These are phyloP conservation scores for Drosophila setosimentum DNA, from an alignment of 2,888 invertebrate species.

Conservation along the genomic window DNA sequence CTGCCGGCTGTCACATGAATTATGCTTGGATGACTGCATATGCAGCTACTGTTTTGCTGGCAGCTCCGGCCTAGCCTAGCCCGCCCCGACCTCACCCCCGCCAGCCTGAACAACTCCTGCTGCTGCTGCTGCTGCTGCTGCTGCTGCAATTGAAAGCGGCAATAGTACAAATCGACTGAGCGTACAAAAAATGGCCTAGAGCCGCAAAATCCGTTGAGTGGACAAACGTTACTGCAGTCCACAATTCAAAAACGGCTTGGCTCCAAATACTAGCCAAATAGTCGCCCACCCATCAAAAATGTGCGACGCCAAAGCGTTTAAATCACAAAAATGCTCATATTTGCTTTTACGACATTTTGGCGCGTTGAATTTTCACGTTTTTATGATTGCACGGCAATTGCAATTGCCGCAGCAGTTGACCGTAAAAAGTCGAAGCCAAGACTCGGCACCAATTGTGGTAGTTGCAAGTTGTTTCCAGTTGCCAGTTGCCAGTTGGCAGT, in stretches of 20 bases:
- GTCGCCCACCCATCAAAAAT: not conserved
- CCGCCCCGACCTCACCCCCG: not conserved
- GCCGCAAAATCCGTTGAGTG: constrained; percentile 36
- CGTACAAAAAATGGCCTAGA: constrained; percentile 35
- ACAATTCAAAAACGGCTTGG: constrained; percentile 61
- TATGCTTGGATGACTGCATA: constrained; percentile 65
- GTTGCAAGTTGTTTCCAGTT: constrained; percentile 3
- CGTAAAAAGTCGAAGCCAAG: constrained; percentile 5
- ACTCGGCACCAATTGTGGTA: not conserved
- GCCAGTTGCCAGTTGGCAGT: constrained; percentile 30
- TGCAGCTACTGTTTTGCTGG: constrained; percentile 28
- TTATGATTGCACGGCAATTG: constrained; percentile 56
- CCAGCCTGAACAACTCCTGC: not conserved
- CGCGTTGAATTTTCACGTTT: constrained; percentile 54
- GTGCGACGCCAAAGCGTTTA: constrained; percentile 59
- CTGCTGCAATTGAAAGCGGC: constrained; percentile 9
- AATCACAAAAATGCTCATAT: constrained; percentile 71
- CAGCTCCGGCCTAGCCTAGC: constrained; percentile 1
- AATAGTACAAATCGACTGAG: constrained; percentile 59
- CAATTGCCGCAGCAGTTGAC: constrained; percentile 45
- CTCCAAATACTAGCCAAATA: constrained; percentile 17
- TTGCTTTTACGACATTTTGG: constrained; percentile 72
- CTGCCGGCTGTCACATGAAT: constrained; percentile 69
- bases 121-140: not conserved
- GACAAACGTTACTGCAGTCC: constrained; percentile 67